A percentile compares a stretch with the other conserved stretches of the same genome.
Conservation (phyloP, 2,797 vertebrate species). For the Dallia pectoralis region DNA sequence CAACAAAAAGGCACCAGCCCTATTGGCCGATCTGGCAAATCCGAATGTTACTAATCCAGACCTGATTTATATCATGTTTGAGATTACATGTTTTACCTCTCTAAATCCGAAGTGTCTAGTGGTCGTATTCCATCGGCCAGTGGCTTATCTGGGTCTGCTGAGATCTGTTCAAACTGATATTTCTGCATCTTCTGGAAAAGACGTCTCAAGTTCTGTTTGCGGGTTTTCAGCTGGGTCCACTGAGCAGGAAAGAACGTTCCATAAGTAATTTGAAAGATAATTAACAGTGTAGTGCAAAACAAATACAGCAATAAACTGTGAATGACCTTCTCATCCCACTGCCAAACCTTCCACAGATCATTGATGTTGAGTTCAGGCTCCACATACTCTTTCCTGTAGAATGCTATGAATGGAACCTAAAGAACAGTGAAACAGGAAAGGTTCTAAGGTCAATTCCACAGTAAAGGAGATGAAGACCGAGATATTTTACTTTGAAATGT, state of each 20-base stretch:
- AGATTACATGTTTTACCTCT: conserved; percentile 68
- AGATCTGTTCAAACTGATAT: conserved; percentile 89
- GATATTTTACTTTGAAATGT: too few relatives aligned
- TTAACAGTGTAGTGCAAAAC: background rate
- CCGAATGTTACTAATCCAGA: background rate
- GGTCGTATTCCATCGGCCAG: conserved; percentile 86
- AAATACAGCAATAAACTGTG: background rate
- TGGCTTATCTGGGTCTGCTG: conserved; percentile 88
- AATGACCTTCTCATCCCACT: conserved; percentile 91
- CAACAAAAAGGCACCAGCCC: background rate
- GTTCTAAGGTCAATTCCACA: background rate
- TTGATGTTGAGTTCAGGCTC: conserved; percentile 89
- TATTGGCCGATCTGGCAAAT: background rate
- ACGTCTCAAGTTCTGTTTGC: conserved; percentile 86
- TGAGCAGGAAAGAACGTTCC: conserved; percentile 39
- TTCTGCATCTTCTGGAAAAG: conserved; percentile 91
- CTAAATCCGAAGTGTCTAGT: conserved; percentile 85
- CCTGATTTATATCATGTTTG: background rate
- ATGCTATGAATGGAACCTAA: conserved; percentile 89
- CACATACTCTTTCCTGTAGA: conserved; percentile 90
- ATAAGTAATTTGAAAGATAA: background rate
- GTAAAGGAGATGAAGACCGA: background rate
- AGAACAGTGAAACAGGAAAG: conserved; percentile 1
- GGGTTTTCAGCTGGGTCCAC: conserved; percentile 88
- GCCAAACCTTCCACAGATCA: conserved; percentile 89